These are phyloP conservation scores for Eptesicus fuscus DNA, from an alignment of 2,113 vertebrate species.

Conservation along the genomic window DNA sequence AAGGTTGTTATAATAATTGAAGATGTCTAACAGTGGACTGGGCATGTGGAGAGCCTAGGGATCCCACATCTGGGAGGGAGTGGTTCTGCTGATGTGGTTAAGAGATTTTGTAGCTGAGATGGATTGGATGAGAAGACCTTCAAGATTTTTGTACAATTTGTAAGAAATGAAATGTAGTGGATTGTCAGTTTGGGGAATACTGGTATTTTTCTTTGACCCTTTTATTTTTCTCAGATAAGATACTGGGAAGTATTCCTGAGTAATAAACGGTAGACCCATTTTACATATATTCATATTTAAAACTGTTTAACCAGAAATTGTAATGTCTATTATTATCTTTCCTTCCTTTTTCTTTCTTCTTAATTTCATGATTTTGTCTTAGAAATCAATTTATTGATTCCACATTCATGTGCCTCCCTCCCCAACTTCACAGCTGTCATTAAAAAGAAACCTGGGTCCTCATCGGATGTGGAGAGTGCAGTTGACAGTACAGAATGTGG, in stretches of 20 bases:
- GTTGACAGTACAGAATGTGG: neutral
- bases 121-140: neutral
- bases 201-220: neutral
- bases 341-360: neutral
- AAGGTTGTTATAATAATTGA: neutral
- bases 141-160: neutral
- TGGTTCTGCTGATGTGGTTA: neutral
- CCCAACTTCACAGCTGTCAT: neutral
- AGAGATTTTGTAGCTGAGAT: neutral
- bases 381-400: constrained; percentile 49
- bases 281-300: neutral
- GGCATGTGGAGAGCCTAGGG: neutral
- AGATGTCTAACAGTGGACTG: neutral
- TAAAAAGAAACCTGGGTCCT: constrained; percentile 40
- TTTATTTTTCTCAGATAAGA: constrained; percentile 25
- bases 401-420: neutral
- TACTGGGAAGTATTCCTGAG: constrained; percentile 29
- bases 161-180: neutral
- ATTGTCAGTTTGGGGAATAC: neutral
- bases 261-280: neutral
- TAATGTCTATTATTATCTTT: constrained; percentile 47
- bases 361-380: constrained; percentile 18
- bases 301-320: neutral
- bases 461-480: neutral
- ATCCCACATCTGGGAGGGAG: neutral